Evolutionary conservation across 2,797 vertebrate species (phyloP).

Genomic region (Poecile montanus): DNA sequence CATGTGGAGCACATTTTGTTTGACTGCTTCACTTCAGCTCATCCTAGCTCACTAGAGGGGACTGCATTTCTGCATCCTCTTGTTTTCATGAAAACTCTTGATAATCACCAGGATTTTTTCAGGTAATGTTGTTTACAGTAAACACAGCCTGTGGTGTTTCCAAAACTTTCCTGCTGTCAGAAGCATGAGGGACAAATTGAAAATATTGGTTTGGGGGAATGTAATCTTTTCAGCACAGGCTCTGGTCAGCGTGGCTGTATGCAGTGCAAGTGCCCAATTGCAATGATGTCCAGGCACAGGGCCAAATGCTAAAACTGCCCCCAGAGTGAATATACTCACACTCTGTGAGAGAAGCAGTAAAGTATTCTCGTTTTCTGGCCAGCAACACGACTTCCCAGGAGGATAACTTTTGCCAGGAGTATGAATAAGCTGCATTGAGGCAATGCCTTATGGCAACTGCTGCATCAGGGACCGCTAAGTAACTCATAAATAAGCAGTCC

Average conservation of each 20-base stretch:
- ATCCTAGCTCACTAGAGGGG: background rate
- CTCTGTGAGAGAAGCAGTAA: constrained; percentile 46
- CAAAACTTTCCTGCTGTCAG: constrained; percentile 47
- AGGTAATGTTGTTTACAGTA: constrained; percentile 32
- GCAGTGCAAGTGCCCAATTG: constrained; percentile 51
- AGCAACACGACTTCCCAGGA: constrained; percentile 28
- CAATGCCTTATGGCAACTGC: constrained; percentile 24
- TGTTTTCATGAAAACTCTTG: background rate
- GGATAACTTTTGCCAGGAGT: constrained; percentile 43
- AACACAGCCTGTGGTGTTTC: background rate
- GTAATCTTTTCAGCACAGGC: constrained; percentile 63
- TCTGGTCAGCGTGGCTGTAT: constrained; percentile 38
- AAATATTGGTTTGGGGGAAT: constrained; percentile 56
- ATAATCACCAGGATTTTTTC: constrained; percentile 4
- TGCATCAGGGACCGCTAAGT: background rate
- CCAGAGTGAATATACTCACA: constrained; percentile 56
- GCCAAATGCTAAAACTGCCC: constrained; percentile 63
- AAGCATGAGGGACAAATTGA: constrained; percentile 16
- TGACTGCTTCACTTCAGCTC: background rate
- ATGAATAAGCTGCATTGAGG: constrained; percentile 41
- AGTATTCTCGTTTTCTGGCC: background rate
- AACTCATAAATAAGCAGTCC: constrained; percentile 43
- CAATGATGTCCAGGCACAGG: constrained; percentile 62
- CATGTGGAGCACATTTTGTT: background rate
- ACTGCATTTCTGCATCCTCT: background rate